A percentile compares a stretch with the other conserved stretches of the same genome.
These are phyloP conservation scores for Otolemur crassicaudatus DNA, from an alignment of 2,797 vertebrate genomes.

Conservation along the genomic window DNA sequence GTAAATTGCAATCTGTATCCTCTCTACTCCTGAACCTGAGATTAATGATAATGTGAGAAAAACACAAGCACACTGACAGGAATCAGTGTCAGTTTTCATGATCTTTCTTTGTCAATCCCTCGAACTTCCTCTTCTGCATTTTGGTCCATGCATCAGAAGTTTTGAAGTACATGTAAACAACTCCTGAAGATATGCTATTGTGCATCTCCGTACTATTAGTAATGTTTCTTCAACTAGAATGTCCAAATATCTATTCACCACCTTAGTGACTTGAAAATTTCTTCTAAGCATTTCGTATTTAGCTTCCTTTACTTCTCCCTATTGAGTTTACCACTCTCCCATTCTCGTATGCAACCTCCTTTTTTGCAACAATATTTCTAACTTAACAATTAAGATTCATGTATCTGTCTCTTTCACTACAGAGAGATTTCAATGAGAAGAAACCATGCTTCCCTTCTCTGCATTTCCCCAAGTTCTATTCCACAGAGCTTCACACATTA, in stretches of 20 bases:
- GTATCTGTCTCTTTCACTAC: background rate
- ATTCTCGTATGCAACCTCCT: background rate
- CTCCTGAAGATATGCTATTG: background rate
- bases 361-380: background rate
- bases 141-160: background rate
- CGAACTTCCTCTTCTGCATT: background rate
- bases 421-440: background rate
- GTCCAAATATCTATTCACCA: background rate
- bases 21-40: background rate
- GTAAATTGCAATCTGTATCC: background rate
- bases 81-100: background rate
- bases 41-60: background rate
- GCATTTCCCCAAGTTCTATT: background rate
- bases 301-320: background rate
- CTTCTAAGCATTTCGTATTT: background rate
- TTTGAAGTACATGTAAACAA: background rate
- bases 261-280: background rate
- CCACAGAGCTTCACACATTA: background rate
- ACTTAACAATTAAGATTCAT: background rate
- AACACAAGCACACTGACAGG: background rate
- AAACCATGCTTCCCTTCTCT: background rate
- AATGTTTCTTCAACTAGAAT: slow-evolving; percentile 7
- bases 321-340: background rate
- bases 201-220: background rate
- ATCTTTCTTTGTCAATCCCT: background rate